phyloP scores from a whole-genome alignment of 2,888 invertebrate species.

The Noctua janthe region DNA sequence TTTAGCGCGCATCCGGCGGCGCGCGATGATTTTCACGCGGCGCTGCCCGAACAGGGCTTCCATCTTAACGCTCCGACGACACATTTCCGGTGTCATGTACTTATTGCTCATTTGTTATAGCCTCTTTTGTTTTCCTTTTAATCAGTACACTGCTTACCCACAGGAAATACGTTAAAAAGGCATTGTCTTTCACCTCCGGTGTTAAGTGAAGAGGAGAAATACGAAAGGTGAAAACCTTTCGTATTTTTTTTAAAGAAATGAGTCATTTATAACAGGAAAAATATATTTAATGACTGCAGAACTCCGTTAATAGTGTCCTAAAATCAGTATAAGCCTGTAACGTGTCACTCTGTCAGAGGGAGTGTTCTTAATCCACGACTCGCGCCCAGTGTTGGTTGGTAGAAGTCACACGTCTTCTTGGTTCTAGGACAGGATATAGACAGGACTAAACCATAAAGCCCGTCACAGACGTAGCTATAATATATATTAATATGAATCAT shows the following conservation, averaged over 20 bases:
- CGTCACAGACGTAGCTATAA: too few relatives aligned
- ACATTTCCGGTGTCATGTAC: conserved; percentile 71
- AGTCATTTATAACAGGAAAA: too few relatives aligned
- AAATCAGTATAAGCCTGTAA: background rate
- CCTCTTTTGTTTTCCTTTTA: conserved; percentile 26
- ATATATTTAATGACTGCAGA: too few relatives aligned
- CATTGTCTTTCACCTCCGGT: background rate
- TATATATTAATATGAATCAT: too few relatives aligned
- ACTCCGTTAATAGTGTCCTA: background rate
- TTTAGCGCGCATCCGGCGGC: conserved; percentile 80
- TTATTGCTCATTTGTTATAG: conserved; percentile 49
- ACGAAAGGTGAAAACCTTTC: too few relatives aligned
- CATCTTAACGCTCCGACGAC: conserved; percentile 79
- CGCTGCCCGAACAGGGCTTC: conserved; percentile 83
- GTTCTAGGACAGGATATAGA: background rate
- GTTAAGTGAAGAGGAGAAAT: background rate
- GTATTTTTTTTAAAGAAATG: background rate
- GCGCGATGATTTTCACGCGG: conserved; percentile 77
- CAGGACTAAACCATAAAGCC: too few relatives aligned
- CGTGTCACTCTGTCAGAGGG: background rate
- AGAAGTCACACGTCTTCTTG: background rate
- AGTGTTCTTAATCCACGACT: background rate
- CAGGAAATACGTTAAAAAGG: conserved; percentile 1
- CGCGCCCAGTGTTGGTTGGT: background rate
- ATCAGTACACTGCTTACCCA: background rate